These are phyloP conservation scores for Dasyprocta punctata DNA, from an alignment of 2,113 vertebrate species.

Conservation along the genomic window DNA sequence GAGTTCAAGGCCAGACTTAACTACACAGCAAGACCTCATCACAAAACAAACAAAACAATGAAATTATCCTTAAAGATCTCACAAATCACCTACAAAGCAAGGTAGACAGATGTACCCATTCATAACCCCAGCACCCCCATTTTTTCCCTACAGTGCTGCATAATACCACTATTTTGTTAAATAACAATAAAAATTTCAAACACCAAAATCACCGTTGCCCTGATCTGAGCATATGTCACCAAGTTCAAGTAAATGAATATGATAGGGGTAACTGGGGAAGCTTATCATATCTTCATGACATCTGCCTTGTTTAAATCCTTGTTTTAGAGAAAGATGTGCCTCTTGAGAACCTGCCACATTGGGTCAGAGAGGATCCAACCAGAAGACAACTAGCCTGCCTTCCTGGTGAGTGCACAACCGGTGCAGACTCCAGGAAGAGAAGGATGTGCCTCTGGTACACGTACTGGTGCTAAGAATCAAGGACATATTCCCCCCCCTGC, in stretches of 20 bases:
- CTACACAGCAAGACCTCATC: neutral
- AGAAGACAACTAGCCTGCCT: too few relatives aligned
- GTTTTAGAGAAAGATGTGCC: too few relatives aligned
- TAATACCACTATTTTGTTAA: neutral
- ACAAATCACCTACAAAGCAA: neutral
- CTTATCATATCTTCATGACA: neutral
- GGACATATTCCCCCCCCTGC: too few relatives aligned
- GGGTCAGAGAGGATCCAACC: too few relatives aligned
- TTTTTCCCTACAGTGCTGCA: neutral
- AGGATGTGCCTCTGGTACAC: too few relatives aligned
- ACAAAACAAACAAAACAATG: neutral
- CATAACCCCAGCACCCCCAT: neutral
- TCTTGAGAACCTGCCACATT: too few relatives aligned
- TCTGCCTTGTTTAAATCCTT: neutral
- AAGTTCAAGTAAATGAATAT: neutral
- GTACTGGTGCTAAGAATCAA: too few relatives aligned
- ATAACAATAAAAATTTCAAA: neutral
- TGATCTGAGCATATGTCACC: too few relatives aligned
- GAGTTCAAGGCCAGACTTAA: neutral
- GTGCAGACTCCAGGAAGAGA: too few relatives aligned
- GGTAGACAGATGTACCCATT: neutral
- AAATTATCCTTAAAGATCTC: neutral
- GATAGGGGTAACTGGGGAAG: neutral
- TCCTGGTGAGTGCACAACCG: too few relatives aligned
- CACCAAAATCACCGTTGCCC: neutral